phyloP scores from a whole-genome alignment of 2,797 vertebrate species.

The Gambusia yucatana region DNA sequence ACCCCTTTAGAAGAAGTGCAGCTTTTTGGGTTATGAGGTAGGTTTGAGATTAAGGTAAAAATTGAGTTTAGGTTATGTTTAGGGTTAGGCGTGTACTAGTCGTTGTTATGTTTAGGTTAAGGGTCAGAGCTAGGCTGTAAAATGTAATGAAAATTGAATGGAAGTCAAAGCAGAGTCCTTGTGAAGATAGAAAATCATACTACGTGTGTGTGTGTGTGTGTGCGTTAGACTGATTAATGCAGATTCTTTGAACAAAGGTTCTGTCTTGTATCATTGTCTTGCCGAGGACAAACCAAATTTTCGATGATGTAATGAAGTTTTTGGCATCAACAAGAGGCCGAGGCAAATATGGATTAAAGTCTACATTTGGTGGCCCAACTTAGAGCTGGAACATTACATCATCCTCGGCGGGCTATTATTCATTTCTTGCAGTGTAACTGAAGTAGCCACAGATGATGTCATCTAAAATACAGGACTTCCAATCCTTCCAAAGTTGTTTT shows the following conservation, averaged over 20 bases:
- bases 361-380: constrained; percentile 61
- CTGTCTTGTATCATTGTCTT: constrained; percentile 33
- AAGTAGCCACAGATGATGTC: constrained; percentile 75
- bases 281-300: constrained; percentile 34
- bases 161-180: no score
- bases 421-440: constrained; percentile 72
- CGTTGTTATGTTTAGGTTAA: no score
- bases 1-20: no score
- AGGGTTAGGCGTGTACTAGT: no score
- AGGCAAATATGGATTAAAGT: constrained; percentile 68
- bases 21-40: no score
- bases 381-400: constrained; percentile 70
- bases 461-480: constrained; percentile 72
- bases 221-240: not conserved
- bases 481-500: constrained; percentile 72
- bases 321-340: constrained; percentile 62
- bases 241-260: constrained; percentile 15
- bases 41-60: no score
- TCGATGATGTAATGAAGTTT: constrained; percentile 61
- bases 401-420: constrained; percentile 63
- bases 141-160: no score
- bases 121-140: no score
- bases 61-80: no score
- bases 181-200: no score
- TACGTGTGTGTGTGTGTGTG: rapidly evolving